Evolutionary conservation across 2,797 vertebrate genomes (phyloP), one percentile per base, ranked within the genome.

Genomic region (Schizopygopsis malacanthus): DNA sequence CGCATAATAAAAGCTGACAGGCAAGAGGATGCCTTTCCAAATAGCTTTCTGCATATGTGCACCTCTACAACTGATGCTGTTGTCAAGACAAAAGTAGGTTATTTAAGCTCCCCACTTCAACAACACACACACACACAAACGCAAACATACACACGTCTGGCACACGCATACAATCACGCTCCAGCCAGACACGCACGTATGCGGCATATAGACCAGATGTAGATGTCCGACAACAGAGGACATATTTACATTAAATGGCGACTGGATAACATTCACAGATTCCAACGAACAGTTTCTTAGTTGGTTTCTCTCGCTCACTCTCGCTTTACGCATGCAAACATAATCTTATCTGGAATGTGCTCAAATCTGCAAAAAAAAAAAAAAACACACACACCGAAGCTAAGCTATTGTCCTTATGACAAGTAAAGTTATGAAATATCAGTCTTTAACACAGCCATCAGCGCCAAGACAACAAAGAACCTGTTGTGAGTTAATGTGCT

Each of bases 1-100:
- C 96, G 97, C 97, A 99, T 99, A 99, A 99, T 99, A 98, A 98
- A 98, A 99, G 96, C 97, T 99, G 98, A 99, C 98, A 99, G 98
- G 96, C 96, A 96, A 96, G 96, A 97, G 97, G 97, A 97, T 97
- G 97, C 97, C 97, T 98, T 98, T 99, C 98, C 97, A 99, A 99
- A 98, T 97, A 98, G 98, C 98, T 99, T 97, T 98, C 97, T 98
- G 98, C 98, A 98, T 97, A 98, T 98, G 97, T 97, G 97, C 97
- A 98, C 97, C 97, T 98, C 97, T 95, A 96, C 96, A 96, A 97
- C 97, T 94, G 96, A 97, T 97, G 97, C 96, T 93, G 96, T 96
- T 98, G 97, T 98, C 97, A 98, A 85, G 97, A 98, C 97, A 97
- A 97, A 98, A 98, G 97, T 97, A 96, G 97, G 97, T 98, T 98